Conservation (phyloP, 2,797 vertebrate species). For the Anguilla marmorata region DNA sequence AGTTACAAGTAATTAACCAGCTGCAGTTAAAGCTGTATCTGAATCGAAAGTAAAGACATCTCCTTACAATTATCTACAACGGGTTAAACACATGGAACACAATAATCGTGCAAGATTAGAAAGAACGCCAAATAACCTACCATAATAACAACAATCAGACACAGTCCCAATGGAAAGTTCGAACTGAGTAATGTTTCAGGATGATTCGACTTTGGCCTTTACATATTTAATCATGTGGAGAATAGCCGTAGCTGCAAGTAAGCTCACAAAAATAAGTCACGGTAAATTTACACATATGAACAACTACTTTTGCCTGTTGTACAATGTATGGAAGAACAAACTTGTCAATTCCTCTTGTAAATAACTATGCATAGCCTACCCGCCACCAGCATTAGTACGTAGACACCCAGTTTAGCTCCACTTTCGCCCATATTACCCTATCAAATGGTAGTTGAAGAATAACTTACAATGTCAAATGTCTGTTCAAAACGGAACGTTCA, state of each 20-base stretch:
- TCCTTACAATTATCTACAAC: not conserved
- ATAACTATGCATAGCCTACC: slow-evolving; percentile 4
- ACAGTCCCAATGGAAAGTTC: not conserved
- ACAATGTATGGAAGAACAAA: slow-evolving; percentile 3
- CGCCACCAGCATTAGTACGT: not conserved
- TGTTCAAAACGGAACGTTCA: not conserved
- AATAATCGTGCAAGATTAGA: not conserved
- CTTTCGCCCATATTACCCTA: slow-evolving; percentile 3
- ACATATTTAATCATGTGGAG: not conserved
- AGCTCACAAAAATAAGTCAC: not conserved
- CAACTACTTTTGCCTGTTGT: slow-evolving; percentile 10
- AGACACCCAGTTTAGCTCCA: not conserved
- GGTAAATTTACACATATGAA: not conserved
- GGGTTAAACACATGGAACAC: not conserved
- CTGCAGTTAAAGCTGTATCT: not conserved
- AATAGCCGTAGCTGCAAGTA: not conserved
- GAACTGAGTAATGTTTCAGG: not conserved
- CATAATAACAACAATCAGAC: not conserved
- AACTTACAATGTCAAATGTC: slow-evolving; percentile 16
- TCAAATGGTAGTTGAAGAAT: not conserved
- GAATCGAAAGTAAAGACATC: not conserved
- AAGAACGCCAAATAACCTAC: not conserved
- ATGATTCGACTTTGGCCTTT: slow-evolving; percentile 8
- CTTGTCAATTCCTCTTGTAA: not conserved
- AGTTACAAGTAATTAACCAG: not conserved